Evolutionary conservation across 2,888 invertebrate genomes (phyloP).

Genomic region (Drosophila diplacantha): DNA sequence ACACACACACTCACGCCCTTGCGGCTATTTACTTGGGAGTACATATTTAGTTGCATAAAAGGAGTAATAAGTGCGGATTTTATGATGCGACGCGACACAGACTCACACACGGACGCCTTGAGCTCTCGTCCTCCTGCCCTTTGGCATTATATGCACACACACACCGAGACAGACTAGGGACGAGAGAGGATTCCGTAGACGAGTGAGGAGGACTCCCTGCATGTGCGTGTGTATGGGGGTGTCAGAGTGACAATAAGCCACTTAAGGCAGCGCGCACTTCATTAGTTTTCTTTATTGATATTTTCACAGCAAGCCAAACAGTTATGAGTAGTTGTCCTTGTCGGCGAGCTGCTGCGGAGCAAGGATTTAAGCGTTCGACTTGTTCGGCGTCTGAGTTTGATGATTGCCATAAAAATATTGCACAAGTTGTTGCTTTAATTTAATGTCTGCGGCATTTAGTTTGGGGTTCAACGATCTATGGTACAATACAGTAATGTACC

Average conservation of each 20-base stretch:
- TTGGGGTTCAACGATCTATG: constrained; percentile 9
- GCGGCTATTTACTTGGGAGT: constrained; percentile 53
- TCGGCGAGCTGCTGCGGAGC: constrained; percentile 1
- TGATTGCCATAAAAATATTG: constrained; percentile 55
- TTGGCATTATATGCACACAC: constrained; percentile 48
- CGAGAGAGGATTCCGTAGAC: neutral
- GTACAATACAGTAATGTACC: neutral
- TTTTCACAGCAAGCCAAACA: constrained; percentile 64
- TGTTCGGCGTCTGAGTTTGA: constrained; percentile 47
- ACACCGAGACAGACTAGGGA: constrained; percentile 6
- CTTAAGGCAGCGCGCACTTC: constrained; percentile 71
- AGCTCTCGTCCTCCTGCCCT: constrained; percentile 45
- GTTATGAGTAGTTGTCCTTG: constrained; percentile 57
- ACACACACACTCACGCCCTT: constrained; percentile 33
- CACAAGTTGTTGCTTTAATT: constrained; percentile 40
- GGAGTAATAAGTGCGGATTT: constrained; percentile 69
- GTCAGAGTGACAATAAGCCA: constrained; percentile 69
- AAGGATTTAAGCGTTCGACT: constrained; percentile 33
- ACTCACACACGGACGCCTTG: constrained; percentile 12
- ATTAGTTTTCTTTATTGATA: constrained; percentile 72
- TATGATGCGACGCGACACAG: constrained; percentile 56
- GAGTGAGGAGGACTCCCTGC: constrained; percentile 29
- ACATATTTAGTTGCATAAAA: constrained; percentile 54
- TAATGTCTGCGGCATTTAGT: constrained; percentile 5
- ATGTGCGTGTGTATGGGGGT: constrained; percentile 39